Evolutionary conservation across 2,113 vertebrate species (phyloP), one percentile per base, ranked within the genome.

Genomic region (Pionites leucogaster): DNA sequence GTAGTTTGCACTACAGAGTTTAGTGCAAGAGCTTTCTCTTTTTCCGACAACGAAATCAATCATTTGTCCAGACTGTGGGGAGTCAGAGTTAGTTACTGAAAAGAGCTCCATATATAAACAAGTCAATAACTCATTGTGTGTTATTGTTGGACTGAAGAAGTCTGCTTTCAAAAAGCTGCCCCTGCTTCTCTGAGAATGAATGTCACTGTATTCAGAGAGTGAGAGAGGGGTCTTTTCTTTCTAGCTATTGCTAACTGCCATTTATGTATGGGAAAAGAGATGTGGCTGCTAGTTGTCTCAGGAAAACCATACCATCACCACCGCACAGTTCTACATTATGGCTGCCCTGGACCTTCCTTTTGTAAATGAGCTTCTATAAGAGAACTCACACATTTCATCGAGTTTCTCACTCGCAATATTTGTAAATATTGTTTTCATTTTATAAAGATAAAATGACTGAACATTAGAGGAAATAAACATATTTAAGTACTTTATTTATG

Each of bases 111-210:
- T 98, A 98, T 98, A 98, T 98, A 98, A 98, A 98, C 98, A 98
- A 98, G 98, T 99, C 98, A 99, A 99, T 98, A 99, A 99, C 98
- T 98, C 98, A 99, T 98, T 98, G 98, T 98, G 98, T 98, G 97
- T 97, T 96, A 98, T 98, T 98, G 98, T 98, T 93, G 94, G 93
- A 93, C 96, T 97, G 97, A 97, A 98, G 98, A 97, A 98, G 97
- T 97, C 94, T 94, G 96, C 97, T 98, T 98, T 98, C 97, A 98
- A 97, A 98, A 97, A 98, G 97, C 98, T 98, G 98, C 97, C 96
- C 97, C 96, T 97, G 97, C 97, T 97, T 97, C 95, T 98, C 97
- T 97, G 95, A 83, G 96, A 98, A 98, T 98, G 96, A 98, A 97
- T 98, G 98, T 98, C 98, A 98, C 98, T 97, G 95, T 97, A 98